These are phyloP conservation scores for Drosophila santomea DNA, from an alignment of 1,140 invertebrate species.

Conservation along the genomic window DNA sequence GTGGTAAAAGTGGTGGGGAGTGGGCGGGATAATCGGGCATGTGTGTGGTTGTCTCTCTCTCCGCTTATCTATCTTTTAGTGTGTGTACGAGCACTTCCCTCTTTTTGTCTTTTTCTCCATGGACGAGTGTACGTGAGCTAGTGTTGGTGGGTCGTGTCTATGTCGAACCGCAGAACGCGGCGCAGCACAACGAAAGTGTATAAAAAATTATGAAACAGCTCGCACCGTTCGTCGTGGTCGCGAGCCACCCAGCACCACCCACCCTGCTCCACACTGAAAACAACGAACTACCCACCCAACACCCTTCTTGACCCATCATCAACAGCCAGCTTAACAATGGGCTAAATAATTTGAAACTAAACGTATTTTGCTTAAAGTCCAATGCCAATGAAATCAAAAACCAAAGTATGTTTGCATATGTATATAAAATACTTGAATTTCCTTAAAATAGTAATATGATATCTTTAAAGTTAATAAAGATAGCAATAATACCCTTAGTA, in stretches of 20 bases:
- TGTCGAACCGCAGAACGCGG: slow-evolving; percentile 72
- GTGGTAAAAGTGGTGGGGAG: slow-evolving; percentile 2
- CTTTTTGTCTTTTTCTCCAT: slow-evolving; percentile 1
- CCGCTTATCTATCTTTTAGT: slow-evolving; percentile 16
- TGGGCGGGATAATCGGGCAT: slow-evolving; percentile 31
- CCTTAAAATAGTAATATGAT: no score
- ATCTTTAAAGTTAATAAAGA: no score
- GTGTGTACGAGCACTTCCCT: slow-evolving; percentile 19
- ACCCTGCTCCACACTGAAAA: background rate
- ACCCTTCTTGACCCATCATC: slow-evolving; percentile 37
- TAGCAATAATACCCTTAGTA: no score
- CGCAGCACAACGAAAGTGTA: slow-evolving; percentile 72
- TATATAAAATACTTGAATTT: no score
- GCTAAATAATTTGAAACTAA: background rate
- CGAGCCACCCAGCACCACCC: slow-evolving; percentile 32
- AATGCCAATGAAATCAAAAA: background rate
- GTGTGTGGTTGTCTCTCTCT: slow-evolving; percentile 1
- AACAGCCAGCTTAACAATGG: slow-evolving; percentile 25
- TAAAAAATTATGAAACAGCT: slow-evolving; percentile 82
- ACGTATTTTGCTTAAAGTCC: background rate
- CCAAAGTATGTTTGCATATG: no score
- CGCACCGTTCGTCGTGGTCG: slow-evolving; percentile 55
- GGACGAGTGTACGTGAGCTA: slow-evolving; percentile 5
- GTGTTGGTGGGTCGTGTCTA: slow-evolving; percentile 62
- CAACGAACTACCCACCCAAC: slow-evolving; percentile 1